These are phyloP conservation scores for Saguinus imperator DNA, from an alignment of 2,113 vertebrate genomes.

Conservation along the genomic window DNA sequence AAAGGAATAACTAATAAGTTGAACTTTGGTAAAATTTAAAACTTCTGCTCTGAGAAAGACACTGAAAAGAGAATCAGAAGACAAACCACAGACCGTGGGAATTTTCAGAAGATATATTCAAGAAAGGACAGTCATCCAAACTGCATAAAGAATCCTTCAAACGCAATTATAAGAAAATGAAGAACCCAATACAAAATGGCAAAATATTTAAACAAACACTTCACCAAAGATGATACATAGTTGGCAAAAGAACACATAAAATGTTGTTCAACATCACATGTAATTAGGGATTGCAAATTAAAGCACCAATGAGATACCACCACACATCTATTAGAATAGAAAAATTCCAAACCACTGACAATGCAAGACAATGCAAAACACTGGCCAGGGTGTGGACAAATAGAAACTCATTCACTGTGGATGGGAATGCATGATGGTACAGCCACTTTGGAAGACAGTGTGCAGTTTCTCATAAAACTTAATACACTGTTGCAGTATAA, in stretches of 20 bases:
- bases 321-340: neutral
- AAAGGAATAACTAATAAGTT: neutral
- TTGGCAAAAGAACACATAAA: neutral
- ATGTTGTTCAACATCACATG: neutral
- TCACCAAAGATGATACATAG: neutral
- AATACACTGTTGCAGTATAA: neutral
- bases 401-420: neutral
- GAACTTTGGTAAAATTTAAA: neutral
- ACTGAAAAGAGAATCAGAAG: neutral
- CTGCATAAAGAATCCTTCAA: neutral
- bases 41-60: neutral
- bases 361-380: neutral
- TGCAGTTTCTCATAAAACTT: neutral
- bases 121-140: neutral
- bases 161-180: neutral
- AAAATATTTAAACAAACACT: neutral
- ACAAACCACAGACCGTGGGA: neutral
- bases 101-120: neutral
- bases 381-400: neutral
- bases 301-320: neutral
- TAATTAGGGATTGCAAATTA: neutral
- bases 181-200: neutral
- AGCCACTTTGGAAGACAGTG: neutral
- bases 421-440: neutral
- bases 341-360: neutral